Base-by-base conservation (phyloP, 2,888 invertebrate genomes). In the Pseudolycoriella hygida region DNA sequence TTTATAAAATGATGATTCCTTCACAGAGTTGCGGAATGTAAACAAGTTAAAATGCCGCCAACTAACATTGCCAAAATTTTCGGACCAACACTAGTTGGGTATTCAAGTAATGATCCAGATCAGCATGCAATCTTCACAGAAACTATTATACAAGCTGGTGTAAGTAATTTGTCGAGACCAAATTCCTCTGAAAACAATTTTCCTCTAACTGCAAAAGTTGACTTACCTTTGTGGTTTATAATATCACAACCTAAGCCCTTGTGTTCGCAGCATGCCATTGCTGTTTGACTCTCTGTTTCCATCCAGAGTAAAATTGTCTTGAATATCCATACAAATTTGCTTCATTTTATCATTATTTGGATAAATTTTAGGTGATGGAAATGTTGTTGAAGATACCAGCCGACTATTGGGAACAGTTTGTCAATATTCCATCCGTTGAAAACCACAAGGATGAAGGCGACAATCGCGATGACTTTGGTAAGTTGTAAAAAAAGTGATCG, bases 81-180 rank as follows among this genome's bases (percentile, higher is more conserved):
- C 65, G 96, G 87, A 0, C 96, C 96, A 2, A 94, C 93, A 8
- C 73, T 97, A 43, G 82, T 97, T 17, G 96, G 96, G 0, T 90
- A 85, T 58, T 86, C 86, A 12, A 77, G 76, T 1, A 66, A 72
- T 1, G 79, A 86, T 59, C 80, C 80, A 1, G 74, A 78, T 51
- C 73, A 78, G 15, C 71, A 74, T 4, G 76, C 77, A 43, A 78
- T 89, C 67, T 74, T 85, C 50, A 73, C 72, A 1, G 87, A 89
- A 57, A 86, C 85, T 0, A 73, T 74, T 42, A 80, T 80, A 53
- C 87, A 88, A 70, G 73, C 73, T 48, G 70, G 70, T 50, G 81
- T 82, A 53, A 69, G 68, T 61, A 34, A 30, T 30, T n/a, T n/a
- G n/a, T n/a, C n/a, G n/a, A n/a, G n/a, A n/a, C n/a, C n/a, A n/a